Evolutionary conservation across 2,113 vertebrate genomes (phyloP).

Genomic region (Hippoglossus stenolepis): DNA sequence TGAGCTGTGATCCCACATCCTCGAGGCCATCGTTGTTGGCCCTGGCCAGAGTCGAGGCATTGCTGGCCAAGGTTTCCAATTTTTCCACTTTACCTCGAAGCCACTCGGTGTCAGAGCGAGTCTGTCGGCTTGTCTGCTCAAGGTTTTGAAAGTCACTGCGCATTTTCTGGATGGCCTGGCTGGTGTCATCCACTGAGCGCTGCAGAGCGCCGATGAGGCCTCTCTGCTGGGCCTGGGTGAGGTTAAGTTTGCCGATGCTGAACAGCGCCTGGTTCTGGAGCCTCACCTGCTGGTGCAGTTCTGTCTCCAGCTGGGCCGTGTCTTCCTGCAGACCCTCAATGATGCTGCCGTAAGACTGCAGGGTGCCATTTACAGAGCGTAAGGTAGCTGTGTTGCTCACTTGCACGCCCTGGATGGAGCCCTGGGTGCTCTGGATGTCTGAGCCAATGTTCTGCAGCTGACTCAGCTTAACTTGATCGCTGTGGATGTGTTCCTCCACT

Average conservation of each 20-base stretch:
- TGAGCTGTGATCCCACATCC: conserved; percentile 89
- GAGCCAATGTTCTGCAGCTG: conserved; percentile 89
- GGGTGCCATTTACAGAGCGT: conserved; percentile 89
- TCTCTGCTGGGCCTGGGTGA: conserved; percentile 92
- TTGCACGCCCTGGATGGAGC: conserved; percentile 88
- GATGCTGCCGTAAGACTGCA: conserved; percentile 87
- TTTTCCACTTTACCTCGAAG: conserved; percentile 90
- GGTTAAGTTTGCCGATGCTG: conserved; percentile 90
- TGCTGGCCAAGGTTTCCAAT: conserved; percentile 87
- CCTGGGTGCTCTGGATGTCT: conserved; percentile 87
- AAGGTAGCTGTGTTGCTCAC: conserved; percentile 89
- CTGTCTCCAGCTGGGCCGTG: conserved; percentile 87
- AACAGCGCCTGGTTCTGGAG: conserved; percentile 87
- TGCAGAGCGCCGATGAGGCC: conserved; percentile 87
- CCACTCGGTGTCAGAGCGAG: conserved; percentile 89
- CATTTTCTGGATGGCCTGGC: conserved; percentile 88
- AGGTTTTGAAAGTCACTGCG: conserved; percentile 91
- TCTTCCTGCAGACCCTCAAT: conserved; percentile 89
- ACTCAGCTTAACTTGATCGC: conserved; percentile 89
- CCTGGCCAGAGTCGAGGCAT: conserved; percentile 89
- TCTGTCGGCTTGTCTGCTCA: conserved; percentile 89
- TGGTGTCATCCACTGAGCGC: conserved; percentile 90
- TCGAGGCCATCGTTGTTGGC: conserved; percentile 92
- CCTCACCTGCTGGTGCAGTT: conserved; percentile 88
- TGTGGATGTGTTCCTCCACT: conserved; percentile 88